Percentiles rank a stretch among this genome's conserved stretches.
phyloP scores from a whole-genome alignment of 2,797 vertebrate genomes.

The Lepilemur ruficaudatus region DNA sequence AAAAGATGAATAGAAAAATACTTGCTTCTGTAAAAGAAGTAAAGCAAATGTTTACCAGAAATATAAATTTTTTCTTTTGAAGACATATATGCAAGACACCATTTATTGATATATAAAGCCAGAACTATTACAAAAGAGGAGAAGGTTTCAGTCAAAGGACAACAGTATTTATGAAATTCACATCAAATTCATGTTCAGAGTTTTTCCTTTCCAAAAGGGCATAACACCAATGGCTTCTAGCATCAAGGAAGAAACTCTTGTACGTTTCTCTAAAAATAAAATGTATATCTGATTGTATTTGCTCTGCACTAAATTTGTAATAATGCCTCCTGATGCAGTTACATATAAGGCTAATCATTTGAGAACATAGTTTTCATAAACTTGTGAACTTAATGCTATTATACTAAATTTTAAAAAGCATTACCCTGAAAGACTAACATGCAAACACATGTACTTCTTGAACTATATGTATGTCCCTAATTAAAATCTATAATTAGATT shows the following conservation, averaged over 20 bases:
- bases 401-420: not conserved
- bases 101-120: slow-evolving; percentile 11
- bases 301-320: not conserved
- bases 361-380: slow-evolving; percentile 28
- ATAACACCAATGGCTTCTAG: not conserved
- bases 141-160: slow-evolving; percentile 33
- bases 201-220: not conserved
- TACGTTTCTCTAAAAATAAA: slow-evolving; percentile 34
- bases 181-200: not conserved
- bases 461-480: not conserved
- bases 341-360: not conserved
- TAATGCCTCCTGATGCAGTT: not conserved
- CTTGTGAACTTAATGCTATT: not conserved
- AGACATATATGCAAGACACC: not conserved
- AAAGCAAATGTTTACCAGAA: not conserved
- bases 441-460: not conserved
- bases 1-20: slow-evolving; percentile 12
- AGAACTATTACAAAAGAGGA: not conserved
- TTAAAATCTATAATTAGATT: not conserved
- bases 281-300: not conserved
- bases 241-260: not conserved
- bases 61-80: not conserved
- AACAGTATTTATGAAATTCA: not conserved
- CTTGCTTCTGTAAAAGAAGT: not conserved
- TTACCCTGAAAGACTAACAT: not conserved